Conservation (phyloP, 2,113 vertebrate species). For the Otocyon megalotis region DNA sequence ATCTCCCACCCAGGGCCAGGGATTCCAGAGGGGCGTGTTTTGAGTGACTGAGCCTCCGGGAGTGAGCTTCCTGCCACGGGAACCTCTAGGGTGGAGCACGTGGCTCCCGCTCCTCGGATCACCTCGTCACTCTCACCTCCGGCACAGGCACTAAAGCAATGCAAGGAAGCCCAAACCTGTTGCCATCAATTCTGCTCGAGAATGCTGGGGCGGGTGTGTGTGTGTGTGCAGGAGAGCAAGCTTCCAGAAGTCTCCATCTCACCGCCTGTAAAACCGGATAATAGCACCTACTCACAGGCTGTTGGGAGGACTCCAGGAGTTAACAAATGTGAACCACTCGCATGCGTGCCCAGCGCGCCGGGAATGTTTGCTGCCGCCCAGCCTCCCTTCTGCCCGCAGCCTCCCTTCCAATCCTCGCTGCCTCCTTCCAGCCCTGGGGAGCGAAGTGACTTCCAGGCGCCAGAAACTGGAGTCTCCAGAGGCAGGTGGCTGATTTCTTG, state of each 20-base stretch:
- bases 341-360: fast-evolving
- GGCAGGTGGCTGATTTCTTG: not conserved
- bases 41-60: not conserved
- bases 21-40: fast-evolving
- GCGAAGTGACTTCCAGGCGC: not conserved
- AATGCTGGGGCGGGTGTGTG: not conserved
- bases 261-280: not conserved
- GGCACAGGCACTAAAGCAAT: not conserved
- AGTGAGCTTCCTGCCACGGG: not conserved
- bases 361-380: fast-evolving
- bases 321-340: fast-evolving
- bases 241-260: not conserved
- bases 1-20: fast-evolving
- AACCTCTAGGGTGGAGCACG: fast-evolving
- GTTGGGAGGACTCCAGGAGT: not conserved
- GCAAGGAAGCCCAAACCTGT: not conserved
- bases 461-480: not conserved
- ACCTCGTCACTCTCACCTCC: not conserved
- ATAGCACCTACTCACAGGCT: not conserved
- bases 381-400: not conserved
- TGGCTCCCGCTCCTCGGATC: fast-evolving
- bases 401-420: not conserved
- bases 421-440: not conserved
- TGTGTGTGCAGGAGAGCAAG: too few species aligned
- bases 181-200: not conserved